Percentiles rank a stretch among this genome's conserved stretches.
These are phyloP conservation scores for Terrapene triunguis DNA, from an alignment of 2,113 vertebrate species.

Conservation along the genomic window DNA sequence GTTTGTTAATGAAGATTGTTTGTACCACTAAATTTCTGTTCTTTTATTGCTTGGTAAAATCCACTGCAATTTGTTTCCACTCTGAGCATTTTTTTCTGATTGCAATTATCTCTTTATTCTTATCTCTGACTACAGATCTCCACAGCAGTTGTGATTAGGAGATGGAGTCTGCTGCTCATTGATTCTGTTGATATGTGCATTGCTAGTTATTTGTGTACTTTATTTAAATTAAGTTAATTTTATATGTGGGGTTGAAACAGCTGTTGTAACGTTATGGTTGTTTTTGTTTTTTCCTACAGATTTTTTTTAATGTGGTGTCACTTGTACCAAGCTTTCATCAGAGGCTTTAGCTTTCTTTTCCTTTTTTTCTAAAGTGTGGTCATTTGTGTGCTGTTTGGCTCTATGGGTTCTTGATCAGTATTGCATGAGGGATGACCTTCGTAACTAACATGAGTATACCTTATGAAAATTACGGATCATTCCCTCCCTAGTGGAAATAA, in stretches of 20 bases:
- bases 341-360: constrained; percentile 25
- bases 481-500: not conserved
- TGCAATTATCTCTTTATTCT: constrained; percentile 62
- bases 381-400: not conserved
- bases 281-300: not conserved
- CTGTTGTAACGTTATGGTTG: constrained; percentile 37
- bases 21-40: not conserved
- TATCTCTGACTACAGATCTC: constrained; percentile 33
- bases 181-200: constrained; percentile 29
- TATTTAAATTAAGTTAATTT: constrained; percentile 49
- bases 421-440: not conserved
- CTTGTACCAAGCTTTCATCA: constrained; percentile 2
- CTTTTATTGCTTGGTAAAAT: constrained; percentile 25
- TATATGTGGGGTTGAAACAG: constrained; percentile 36
- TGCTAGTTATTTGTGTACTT: constrained; percentile 52
- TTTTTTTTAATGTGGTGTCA: constrained; percentile 13
- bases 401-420: constrained; percentile 9
- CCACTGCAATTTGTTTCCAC: constrained; percentile 38
- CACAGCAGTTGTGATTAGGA: constrained; percentile 34
- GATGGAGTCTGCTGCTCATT: constrained; percentile 37
- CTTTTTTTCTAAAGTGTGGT: not conserved
- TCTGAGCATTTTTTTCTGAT: constrained; percentile 41
- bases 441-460: not conserved
- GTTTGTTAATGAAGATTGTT: not conserved
- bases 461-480: constrained; percentile 29